Conservation (phyloP, 2,113 vertebrate genomes). For the Artemisiospiza belli region DNA sequence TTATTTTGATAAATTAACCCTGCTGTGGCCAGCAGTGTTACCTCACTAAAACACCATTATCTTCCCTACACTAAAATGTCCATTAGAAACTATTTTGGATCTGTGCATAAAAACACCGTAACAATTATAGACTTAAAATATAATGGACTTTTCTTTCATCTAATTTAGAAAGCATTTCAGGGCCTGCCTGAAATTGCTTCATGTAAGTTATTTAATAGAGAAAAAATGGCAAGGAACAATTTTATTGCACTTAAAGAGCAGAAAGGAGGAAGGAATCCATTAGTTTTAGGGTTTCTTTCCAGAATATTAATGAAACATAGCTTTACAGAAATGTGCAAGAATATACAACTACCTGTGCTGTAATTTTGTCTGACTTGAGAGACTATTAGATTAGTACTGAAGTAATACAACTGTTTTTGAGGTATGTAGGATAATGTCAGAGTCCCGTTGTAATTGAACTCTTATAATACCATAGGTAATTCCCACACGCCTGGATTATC, state of each 20-base stretch:
- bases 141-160: constrained; percentile 71
- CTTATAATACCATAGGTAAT: neutral
- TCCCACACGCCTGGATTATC: neutral
- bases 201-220: constrained; percentile 70
- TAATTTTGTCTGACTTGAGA: neutral
- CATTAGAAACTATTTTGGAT: constrained; percentile 74
- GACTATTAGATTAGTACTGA: neutral
- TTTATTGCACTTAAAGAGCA: constrained; percentile 53
- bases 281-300: constrained; percentile 49
- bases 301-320: constrained; percentile 32
- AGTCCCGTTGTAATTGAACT: neutral
- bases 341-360: neutral
- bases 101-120: constrained; percentile 51
- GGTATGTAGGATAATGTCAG: neutral
- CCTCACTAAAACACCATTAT: constrained; percentile 69
- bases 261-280: constrained; percentile 53
- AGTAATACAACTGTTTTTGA: neutral
- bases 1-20: constrained; percentile 75
- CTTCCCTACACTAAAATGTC: constrained; percentile 55
- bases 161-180: constrained; percentile 69
- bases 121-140: constrained; percentile 77
- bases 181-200: constrained; percentile 56
- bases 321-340: constrained; percentile 11
- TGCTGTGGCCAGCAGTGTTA: constrained; percentile 64
- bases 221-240: constrained; percentile 65